These are phyloP conservation scores for Cylindroiulus punctatus DNA, from an alignment of 2,888 invertebrate species.

Conservation along the genomic window DNA sequence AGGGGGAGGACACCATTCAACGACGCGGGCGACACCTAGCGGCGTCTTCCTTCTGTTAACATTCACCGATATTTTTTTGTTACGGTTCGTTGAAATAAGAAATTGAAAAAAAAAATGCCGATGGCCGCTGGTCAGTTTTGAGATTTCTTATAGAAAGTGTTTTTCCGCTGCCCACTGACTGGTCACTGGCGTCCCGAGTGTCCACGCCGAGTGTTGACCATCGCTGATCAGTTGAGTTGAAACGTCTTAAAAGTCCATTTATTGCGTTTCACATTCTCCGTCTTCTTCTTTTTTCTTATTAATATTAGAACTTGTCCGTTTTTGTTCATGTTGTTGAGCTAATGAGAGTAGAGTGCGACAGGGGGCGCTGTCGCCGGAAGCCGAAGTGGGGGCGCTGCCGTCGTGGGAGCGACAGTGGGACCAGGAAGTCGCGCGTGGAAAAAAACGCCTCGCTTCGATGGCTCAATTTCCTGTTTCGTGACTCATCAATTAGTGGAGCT, in stretches of 20 bases:
- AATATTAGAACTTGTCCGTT: too few relatives aligned
- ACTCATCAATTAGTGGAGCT: too few relatives aligned
- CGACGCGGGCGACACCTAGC: background rate
- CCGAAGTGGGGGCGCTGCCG: background rate
- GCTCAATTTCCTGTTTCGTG: too few relatives aligned
- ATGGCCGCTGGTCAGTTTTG: background rate
- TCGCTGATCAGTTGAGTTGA: too few relatives aligned
- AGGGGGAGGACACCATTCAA: background rate
- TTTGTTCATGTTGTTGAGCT: background rate
- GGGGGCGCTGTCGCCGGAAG: conserved; percentile 12
- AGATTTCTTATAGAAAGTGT: background rate
- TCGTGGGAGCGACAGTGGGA: background rate
- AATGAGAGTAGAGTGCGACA: background rate
- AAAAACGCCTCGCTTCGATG: too few relatives aligned
- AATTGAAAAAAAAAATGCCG: background rate
- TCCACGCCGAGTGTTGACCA: background rate
- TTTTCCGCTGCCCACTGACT: background rate
- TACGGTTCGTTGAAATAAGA: background rate
- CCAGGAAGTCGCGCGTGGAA: too few relatives aligned
- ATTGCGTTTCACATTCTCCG: too few relatives aligned
- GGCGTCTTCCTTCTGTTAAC: background rate
- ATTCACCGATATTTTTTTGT: background rate
- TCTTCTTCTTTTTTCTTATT: too few relatives aligned
- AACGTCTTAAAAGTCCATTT: too few relatives aligned
- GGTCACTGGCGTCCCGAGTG: background rate